Evolutionary conservation across 2,888 invertebrate genomes (phyloP), one percentile per base, ranked within the genome.

Genomic region (Pelosia muscerda): DNA sequence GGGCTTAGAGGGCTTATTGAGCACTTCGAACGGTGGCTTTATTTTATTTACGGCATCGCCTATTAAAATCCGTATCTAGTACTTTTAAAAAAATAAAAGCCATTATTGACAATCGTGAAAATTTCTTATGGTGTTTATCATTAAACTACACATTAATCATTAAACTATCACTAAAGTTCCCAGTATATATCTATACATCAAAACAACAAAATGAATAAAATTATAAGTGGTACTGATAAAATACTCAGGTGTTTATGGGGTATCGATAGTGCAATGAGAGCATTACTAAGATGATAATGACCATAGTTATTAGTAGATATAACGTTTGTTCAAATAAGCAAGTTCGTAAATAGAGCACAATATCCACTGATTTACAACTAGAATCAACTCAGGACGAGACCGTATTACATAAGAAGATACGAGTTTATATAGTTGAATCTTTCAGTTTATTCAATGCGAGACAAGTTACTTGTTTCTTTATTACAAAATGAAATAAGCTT

Each of bases 1-100:
- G 82, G 83, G 81, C 83, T 81, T 74, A 80, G 80, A 77, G 75
- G 73, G 76, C 72, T 81, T 80, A 85, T 84, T 79, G 83, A 77
- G 19, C 49, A 49, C 49, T 49, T 49, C 49, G 49, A 49, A 72
- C 77, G 64, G 76, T 69, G 76, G 78, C 75, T 84, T 85, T 86
- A 88, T 49, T 49, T 49, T 49, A 49, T 49, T 49, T 49, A 49
- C n/a, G n/a, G n/a, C n/a, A n/a, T 49, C 49, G 49, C 49, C n/a
- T 49, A 8, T 49, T 49, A n/a, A 49, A 49, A 49, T 49, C 19
- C n/a, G 49, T 49, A 9, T n/a, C 49, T n/a, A 49, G 49, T n/a
- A 49, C 8, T n/a, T 49, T 49, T 42, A 6, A 19, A 42, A 19
- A 42, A 38, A 42, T n/a, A 42, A 6, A n/a, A n/a, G 8, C n/a